Evolutionary conservation across 2,888 invertebrate genomes (phyloP).

Genomic region (Plemyria rubiginata): DNA sequence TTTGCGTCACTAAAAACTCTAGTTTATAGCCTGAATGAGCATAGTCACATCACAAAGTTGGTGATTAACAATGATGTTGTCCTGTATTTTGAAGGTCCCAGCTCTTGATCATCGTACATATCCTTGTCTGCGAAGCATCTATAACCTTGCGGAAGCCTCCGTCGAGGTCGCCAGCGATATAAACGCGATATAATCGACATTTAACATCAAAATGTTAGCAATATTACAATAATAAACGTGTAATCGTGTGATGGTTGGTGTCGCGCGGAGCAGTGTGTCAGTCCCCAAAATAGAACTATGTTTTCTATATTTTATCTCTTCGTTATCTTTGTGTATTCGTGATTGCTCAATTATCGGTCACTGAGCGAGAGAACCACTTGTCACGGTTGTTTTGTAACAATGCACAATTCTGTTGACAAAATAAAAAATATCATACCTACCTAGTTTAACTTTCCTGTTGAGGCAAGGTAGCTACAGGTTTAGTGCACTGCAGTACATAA

Average conservation of each 20-base stretch:
- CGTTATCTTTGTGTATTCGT: conserved; percentile 35
- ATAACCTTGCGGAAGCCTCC: conserved; percentile 23
- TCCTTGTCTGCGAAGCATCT: conserved; percentile 14
- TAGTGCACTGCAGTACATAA: too few relatives aligned
- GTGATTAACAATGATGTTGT: conserved; percentile 3
- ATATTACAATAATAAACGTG: conserved; percentile 12
- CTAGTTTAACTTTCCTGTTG: too few relatives aligned
- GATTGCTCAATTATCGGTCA: conserved; percentile 40
- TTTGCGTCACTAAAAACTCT: not conserved
- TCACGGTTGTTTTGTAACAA: not conserved
- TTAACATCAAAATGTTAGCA: conserved; percentile 8
- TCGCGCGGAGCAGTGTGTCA: conserved; percentile 46
- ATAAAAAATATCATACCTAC: too few relatives aligned
- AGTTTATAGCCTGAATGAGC: not conserved
- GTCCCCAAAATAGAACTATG: conserved; percentile 51
- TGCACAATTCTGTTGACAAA: not conserved
- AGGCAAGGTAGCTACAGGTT: too few relatives aligned
- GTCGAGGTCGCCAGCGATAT: conserved; percentile 44
- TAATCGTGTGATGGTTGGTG: conserved; percentile 24
- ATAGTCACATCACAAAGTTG: not conserved
- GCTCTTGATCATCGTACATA: conserved; percentile 10
- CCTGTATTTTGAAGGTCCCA: conserved; percentile 19
- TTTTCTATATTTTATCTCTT: conserved; percentile 32
- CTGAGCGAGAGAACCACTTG: not conserved
- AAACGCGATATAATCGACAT: conserved; percentile 43